Percentiles rank a stretch among this genome's conserved stretches.
Evolutionary conservation across 2,797 vertebrate genomes (phyloP).

Genomic region (Dryobates pubescens): DNA sequence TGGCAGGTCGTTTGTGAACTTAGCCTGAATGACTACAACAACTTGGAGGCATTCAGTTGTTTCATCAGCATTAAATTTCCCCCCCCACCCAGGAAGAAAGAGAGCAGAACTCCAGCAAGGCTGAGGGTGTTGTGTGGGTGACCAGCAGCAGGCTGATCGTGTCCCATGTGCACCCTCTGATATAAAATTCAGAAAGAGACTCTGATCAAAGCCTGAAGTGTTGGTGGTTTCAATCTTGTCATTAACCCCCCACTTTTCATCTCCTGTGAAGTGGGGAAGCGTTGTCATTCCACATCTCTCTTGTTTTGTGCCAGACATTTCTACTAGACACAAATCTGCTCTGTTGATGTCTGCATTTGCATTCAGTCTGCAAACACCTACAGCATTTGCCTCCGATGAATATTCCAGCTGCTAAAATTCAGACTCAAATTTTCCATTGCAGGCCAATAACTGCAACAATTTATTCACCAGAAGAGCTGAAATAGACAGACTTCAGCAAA

Average conservation of each 20-base stretch:
- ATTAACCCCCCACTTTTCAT: constrained; percentile 5
- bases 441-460: constrained; percentile 37
- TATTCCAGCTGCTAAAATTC: constrained; percentile 49
- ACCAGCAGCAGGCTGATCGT: neutral
- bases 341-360: constrained; percentile 57
- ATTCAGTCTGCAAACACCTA: constrained; percentile 42
- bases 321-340: constrained; percentile 1
- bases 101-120: neutral
- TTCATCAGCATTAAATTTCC: neutral
- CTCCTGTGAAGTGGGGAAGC: neutral
- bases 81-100: constrained; percentile 2
- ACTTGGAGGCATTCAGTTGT: neutral
- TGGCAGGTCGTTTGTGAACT: neutral
- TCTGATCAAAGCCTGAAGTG: constrained; percentile 14
- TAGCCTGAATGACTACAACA: neutral
- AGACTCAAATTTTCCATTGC: constrained; percentile 25
- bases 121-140: neutral
- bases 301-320: constrained; percentile 25
- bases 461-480: constrained; percentile 37
- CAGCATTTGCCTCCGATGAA: constrained; percentile 30
- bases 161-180: neutral
- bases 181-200: constrained; percentile 24
- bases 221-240: neutral
- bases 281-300: constrained; percentile 14
- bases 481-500: neutral